Conservation (phyloP, 2,888 invertebrate species). For the Stenotaenia linearis region DNA sequence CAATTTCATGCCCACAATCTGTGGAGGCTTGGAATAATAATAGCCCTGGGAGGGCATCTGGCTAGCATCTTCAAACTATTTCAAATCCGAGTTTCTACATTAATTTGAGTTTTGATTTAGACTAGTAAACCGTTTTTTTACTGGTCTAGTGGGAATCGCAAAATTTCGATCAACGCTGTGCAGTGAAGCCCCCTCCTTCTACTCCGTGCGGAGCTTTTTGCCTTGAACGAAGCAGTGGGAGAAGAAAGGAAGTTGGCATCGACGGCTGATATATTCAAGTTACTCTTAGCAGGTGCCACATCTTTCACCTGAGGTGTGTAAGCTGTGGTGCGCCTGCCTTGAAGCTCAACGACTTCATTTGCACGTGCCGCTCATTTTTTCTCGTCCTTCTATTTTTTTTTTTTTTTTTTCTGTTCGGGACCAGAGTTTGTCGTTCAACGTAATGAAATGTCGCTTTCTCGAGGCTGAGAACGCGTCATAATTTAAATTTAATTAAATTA, state of each 20-base stretch:
- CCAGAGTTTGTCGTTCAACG: conserved; percentile 1
- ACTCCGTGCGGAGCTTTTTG: neutral
- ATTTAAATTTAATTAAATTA: conserved; percentile 18
- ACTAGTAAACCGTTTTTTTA: neutral
- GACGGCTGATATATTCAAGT: conserved; percentile 13
- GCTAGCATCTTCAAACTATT: neutral
- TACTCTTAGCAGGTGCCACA: neutral
- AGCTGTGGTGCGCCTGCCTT: neutral
- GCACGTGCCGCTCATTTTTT: conserved; percentile 13
- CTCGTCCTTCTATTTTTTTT: neutral
- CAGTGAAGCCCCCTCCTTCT: neutral
- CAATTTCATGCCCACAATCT: conserved; percentile 14
- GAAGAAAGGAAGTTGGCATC: neutral
- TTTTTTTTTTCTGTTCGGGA: neutral
- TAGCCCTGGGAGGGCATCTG: neutral
- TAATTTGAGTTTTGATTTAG: conserved; percentile 5
- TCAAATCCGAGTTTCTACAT: neutral
- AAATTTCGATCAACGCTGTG: neutral
- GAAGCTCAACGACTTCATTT: neutral
- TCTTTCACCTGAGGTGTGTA: neutral
- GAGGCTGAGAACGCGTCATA: conserved; percentile 1
- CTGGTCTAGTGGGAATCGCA: neutral
- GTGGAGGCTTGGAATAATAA: neutral
- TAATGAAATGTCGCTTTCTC: conserved; percentile 10
- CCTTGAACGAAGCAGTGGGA: neutral